These are phyloP conservation scores for Maniola hyperantus DNA, from an alignment of 2,888 invertebrate genomes.

Conservation along the genomic window DNA sequence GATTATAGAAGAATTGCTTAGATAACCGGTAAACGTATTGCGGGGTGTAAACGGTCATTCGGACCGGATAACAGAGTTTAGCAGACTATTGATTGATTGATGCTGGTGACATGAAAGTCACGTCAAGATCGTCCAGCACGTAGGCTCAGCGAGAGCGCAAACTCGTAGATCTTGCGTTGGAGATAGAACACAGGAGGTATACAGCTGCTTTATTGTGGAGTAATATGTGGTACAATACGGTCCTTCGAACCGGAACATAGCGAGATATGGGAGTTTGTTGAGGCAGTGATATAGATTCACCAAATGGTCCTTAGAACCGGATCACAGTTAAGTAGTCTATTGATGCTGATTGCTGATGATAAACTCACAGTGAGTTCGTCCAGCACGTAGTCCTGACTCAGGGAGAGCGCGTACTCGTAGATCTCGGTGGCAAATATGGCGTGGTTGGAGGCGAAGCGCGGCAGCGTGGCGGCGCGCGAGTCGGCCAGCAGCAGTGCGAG, in stretches of 20 bases:
- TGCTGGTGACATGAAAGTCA: conserved; percentile 50
- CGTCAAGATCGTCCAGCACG: conserved; percentile 89
- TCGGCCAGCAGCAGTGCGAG: conserved; percentile 91
- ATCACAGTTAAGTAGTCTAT: background rate
- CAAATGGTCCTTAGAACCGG: conserved; percentile 2
- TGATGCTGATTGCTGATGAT: background rate
- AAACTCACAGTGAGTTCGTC: conserved; percentile 86
- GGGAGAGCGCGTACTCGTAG: conserved; percentile 94
- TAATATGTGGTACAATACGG: too few species aligned
- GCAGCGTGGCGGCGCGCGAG: conserved; percentile 83
- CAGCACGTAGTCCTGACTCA: conserved; percentile 88
- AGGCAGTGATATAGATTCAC: too few species aligned
- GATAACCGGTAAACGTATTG: too few species aligned
- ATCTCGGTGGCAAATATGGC: conserved; percentile 97
- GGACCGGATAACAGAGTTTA: too few species aligned
- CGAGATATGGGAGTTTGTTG: too few species aligned
- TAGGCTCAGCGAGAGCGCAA: conserved; percentile 92
- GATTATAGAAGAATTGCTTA: too few species aligned
- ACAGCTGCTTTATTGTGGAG: too few species aligned
- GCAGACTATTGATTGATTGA: background rate
- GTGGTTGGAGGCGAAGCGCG: conserved; percentile 88
- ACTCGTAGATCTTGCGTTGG: conserved; percentile 97
- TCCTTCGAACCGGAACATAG: too few species aligned
- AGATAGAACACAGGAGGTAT: too few species aligned
- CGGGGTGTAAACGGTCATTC: too few species aligned